Conservation (phyloP, 2,888 invertebrate species). For the Standfussiana lucernea region DNA sequence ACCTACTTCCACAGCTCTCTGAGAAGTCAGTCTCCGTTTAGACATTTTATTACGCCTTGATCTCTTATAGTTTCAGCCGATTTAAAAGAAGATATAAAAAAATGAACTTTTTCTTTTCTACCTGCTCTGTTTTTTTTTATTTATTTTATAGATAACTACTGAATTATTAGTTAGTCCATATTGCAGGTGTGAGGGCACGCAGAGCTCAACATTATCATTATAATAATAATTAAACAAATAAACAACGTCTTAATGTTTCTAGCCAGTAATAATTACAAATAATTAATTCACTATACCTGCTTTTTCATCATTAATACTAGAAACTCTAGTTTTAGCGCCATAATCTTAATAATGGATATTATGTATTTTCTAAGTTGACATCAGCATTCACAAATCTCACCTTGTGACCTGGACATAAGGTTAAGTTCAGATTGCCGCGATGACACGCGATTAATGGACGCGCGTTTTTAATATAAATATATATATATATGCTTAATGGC, state of each 20-base stretch:
- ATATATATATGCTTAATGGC: background rate
- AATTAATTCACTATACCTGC: constrained; percentile 50
- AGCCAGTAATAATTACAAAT: constrained; percentile 30
- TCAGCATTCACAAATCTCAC: constrained; percentile 55
- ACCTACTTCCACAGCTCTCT: too few species aligned
- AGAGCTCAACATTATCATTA: background rate
- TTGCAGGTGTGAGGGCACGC: background rate
- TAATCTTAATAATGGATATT: constrained; percentile 38
- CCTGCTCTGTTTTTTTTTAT: background rate
- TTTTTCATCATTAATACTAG: constrained; percentile 27
- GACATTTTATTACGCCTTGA: background rate
- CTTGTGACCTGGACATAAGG: constrained; percentile 58
- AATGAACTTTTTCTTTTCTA: background rate
- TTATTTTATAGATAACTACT: background rate
- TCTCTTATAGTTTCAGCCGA: background rate
- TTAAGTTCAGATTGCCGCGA: constrained; percentile 23
- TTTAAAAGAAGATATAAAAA: background rate
- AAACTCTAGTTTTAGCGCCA: constrained; percentile 39
- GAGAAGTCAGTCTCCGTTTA: background rate
- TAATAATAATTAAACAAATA: constrained; percentile 41
- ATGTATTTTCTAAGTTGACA: constrained; percentile 63
- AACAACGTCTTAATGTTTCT: constrained; percentile 21
- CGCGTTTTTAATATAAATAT: background rate
- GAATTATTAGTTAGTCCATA: background rate
- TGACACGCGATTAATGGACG: background rate